Base-by-base conservation (phyloP, 1,140 invertebrate species). In the Mactra quadrangularis region DNA sequence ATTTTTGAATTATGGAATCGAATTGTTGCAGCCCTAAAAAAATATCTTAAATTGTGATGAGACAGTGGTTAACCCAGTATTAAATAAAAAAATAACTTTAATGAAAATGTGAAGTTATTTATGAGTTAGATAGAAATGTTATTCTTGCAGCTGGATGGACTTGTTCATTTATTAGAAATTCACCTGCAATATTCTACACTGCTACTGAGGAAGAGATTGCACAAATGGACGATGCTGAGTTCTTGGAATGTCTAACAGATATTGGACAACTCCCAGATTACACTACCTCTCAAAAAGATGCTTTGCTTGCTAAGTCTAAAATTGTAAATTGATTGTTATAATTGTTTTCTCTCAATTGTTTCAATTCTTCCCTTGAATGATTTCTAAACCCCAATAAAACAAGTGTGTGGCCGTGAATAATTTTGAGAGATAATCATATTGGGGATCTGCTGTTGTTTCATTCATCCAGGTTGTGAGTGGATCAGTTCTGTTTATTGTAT, bases 121-220 rank as follows among this genome's bases (percentile, higher is more conserved):
- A n/a, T n/a, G n/a, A n/a, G n/a, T n/a, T n/a, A n/a, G n/a, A n/a
- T n/a, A n/a, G n/a, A n/a, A n/a, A n/a, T n/a, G n/a, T n/a, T n/a
- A n/a, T n/a, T n/a, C n/a, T 71, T 71, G 35, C 70, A 72, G 70
- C 50, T 38, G 22, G 3, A n/a, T 75, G 72, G 72, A 75, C 57
- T 6, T 75, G 72, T 47, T n/a, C n/a, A 22, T 19, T 25, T 15
- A 57, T 75, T 1, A 55, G 57, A 3, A 11, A 31, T 9, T 1
- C 17, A 1, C 57, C 29, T 3, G 1, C 35, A 31, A 3, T 57
- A 17, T 75, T 75, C 29, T 1, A 7, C 25, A 60, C 53, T 17
- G 53, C 53, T 41, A 55, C 31, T 47, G 38, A 31, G 0, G 29
- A 59, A n/a, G 72, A 75, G 7, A 60, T 75, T 3, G 17, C 22